These are phyloP conservation scores for Onychorhynchus coronatus DNA, from an alignment of 2,113 vertebrate species.

Conservation along the genomic window DNA sequence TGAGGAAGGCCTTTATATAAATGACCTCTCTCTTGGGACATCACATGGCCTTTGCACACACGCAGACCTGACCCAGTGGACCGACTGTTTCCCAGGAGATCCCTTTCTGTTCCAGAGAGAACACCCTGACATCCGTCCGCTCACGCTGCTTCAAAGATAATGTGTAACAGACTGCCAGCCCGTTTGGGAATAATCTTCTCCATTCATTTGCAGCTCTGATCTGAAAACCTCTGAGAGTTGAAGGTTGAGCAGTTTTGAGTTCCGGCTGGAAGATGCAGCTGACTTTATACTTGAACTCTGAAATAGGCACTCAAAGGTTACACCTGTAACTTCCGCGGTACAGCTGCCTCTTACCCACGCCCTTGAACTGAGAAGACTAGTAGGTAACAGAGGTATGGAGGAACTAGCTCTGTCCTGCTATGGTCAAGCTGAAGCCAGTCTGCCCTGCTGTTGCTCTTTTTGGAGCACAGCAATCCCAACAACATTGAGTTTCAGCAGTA, in stretches of 20 bases:
- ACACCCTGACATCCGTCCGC: neutral
- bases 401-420: slow-evolving; percentile 30
- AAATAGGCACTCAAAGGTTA: neutral
- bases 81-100: neutral
- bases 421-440: neutral
- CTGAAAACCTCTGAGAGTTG: neutral
- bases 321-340: fast-evolving
- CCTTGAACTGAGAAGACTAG: neutral
- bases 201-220: neutral
- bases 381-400: neutral
- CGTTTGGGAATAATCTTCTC: neutral
- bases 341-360: neutral
- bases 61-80: fast-evolving
- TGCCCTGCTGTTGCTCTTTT: neutral
- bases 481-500: neutral
- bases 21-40: neutral
- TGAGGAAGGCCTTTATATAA: neutral
- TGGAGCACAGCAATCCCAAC: neutral
- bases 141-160: fast-evolving
- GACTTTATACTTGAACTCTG: neutral
- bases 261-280: neutral
- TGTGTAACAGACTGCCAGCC: neutral
- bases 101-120: neutral
- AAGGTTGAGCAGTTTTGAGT: neutral
- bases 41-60: neutral